These are phyloP conservation scores for Drosophila glabriapex DNA, from an alignment of 2,888 invertebrate species.

Conservation along the genomic window DNA sequence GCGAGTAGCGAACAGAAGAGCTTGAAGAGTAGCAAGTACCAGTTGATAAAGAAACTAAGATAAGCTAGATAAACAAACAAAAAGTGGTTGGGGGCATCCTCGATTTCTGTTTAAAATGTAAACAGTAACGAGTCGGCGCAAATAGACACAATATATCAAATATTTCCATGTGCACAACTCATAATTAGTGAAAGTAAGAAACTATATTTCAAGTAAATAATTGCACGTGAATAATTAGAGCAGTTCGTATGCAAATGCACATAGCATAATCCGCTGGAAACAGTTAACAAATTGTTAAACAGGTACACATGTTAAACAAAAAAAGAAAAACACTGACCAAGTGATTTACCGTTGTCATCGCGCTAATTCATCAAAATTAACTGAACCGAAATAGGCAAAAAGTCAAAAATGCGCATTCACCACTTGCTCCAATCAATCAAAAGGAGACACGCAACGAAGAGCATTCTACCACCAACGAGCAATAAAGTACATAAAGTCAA, in stretches of 20 bases:
- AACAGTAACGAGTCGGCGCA: neutral
- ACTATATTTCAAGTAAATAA: neutral
- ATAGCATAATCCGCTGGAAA: slow-evolving; percentile 2
- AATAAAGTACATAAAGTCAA: slow-evolving; percentile 1
- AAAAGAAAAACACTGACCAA: slow-evolving; percentile 3
- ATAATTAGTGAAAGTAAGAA: neutral
- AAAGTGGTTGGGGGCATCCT: neutral
- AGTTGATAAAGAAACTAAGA: neutral
- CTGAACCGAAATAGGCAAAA: slow-evolving; percentile 16
- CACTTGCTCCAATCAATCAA: slow-evolving; percentile 43
- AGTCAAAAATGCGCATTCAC: slow-evolving; percentile 19
- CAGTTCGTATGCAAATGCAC: slow-evolving; percentile 4
- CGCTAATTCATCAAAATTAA: slow-evolving; percentile 25
- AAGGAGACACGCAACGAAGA: slow-evolving; percentile 23
- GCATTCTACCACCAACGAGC: neutral
- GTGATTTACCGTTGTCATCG: neutral
- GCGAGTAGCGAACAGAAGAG: neutral
- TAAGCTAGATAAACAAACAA: neutral
- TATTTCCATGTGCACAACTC: neutral
- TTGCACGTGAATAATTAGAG: neutral
- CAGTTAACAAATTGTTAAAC: slow-evolving; percentile 9
- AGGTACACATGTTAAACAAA: neutral
- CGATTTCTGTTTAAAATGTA: neutral
- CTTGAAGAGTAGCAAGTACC: neutral
- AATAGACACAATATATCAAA: neutral